Evolutionary conservation across 2,113 vertebrate species (phyloP), one percentile per base, ranked within the genome.

Genomic region (Chunga burmeisteri): DNA sequence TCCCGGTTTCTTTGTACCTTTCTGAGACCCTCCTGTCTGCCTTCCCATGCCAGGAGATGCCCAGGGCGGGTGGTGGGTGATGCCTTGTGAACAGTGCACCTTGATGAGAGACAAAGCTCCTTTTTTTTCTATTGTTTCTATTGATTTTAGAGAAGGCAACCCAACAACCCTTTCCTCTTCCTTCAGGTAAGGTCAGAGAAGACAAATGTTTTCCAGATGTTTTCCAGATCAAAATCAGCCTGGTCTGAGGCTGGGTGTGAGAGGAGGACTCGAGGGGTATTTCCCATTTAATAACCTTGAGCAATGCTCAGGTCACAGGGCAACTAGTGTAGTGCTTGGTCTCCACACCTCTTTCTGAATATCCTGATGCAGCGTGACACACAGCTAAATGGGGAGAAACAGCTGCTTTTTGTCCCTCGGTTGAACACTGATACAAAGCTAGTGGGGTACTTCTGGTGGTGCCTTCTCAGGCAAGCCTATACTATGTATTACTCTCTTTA

Each of bases 21-120:
- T 19, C 56, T 49, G 34, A 62, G 34, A 11, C 21, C 6, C 26
- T 79, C 46, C 50, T 68, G 32, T 22, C 25, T 2, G 1, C 16
- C 34, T 3, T 55, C 7, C 30, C 13, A 2, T 30, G 49, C 42
- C 77, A 77, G 62, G 26, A 79, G 21, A 14, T 34, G 21, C 36
- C 36, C 4, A 3, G 40, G 59, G 8, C 1, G 1, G 36, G 75
- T 34, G 44, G 4, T 32, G 52, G 38, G 26, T 0, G 7, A 22
- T 49, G 71, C 11, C 8, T 42, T 61, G 42, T 1, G 3, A 7
- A 16, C 8, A 32, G 7, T 16, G 4, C 14, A 26, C 55, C 61
- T 42, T 13, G 1, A 83, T 47, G 71, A 46, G 82, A 88, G 34
- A 34, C 14, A 66, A 46, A 83, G 5, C 32, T 83, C 38, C 9